Evolutionary conservation across 2,888 invertebrate genomes (phyloP), one percentile per base, ranked within the genome.

Genomic region (Trichacis sp.): DNA sequence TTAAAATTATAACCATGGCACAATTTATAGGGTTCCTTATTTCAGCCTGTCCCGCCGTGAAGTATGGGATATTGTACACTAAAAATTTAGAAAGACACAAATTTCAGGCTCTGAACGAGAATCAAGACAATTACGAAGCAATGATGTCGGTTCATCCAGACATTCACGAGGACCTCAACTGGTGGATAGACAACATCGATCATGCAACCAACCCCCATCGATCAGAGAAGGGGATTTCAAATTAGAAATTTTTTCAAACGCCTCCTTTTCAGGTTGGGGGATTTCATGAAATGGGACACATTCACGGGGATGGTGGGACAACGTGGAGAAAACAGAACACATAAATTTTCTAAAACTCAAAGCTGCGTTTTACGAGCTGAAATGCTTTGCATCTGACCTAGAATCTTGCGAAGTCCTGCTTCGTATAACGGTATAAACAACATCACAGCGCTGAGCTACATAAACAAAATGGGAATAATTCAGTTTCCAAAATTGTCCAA

Each of bases 211-310:
- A 24, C 8, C 8, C 24, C 4, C 3, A 5, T 24, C 3, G 24
- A 24, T 5, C 4, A 3, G 24, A 24, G 8, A 24, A 24, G 24
- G 24, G 8, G 8, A 24, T 24, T 60, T 36, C 24, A 11, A 18
- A 12, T n/a, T 54, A 2, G 50, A n/a, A 24, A 55, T 61, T 29
- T 61, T 61, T 20, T 8, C 60, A 15, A 29, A 68, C 43, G 68
- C 70, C 9, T 64, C 66, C 1, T 36, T 30, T 2, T 38, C 43
- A 1, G 56, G 49, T 8, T 56, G 49, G 49, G 49, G 49, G 1
- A 5, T 40, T 29, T 48, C 8, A 30, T 56, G 43, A 2, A 11
- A 49, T 2, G 36, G 33, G 1, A 9, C 15, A 33, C 42, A 17
- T 33, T 29, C 56, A 2, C 48, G 51, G 33, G 56, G 48, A 2